A percentile compares a stretch with the other conserved stretches of the same genome.
phyloP scores from a whole-genome alignment of 1,140 invertebrate species.

The Cydia fagiglandana region DNA sequence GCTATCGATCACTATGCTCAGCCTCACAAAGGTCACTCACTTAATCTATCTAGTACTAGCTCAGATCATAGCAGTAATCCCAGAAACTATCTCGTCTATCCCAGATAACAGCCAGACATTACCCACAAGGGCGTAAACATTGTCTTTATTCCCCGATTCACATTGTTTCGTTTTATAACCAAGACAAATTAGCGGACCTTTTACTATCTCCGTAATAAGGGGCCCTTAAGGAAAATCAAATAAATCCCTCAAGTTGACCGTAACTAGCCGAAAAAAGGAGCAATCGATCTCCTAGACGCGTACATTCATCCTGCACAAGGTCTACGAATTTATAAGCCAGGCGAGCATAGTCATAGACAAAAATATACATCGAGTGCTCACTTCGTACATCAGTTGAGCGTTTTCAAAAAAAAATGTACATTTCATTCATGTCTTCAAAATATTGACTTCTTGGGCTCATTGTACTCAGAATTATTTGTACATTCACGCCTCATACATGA shows the following conservation, averaged over 20 bases:
- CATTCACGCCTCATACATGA: too few relatives aligned
- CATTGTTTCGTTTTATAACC: conserved; percentile 6
- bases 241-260: conserved; percentile 32
- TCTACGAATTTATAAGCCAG: background rate
- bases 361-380: too few relatives aligned
- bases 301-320: conserved; percentile 8
- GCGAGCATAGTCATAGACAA: too few relatives aligned
- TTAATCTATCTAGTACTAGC: background rate
- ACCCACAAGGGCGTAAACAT: background rate
- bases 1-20: background rate
- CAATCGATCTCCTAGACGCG: conserved; percentile 18
- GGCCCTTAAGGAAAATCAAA: conserved; percentile 26
- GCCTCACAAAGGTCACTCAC: background rate
- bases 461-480: too few relatives aligned
- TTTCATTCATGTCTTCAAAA: too few relatives aligned
- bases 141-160: background rate
- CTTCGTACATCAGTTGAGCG: too few relatives aligned
- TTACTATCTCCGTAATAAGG: conserved; percentile 26
- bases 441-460: too few relatives aligned
- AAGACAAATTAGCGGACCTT: conserved; percentile 27
- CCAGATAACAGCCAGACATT: conserved; percentile 8
- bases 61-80: background rate
- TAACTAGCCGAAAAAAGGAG: conserved; percentile 30
- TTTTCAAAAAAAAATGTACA: too few relatives aligned
- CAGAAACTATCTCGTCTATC: conserved; percentile 1